Evolutionary conservation across 2,113 vertebrate genomes (phyloP).

Genomic region (Poeciliopsis turrubarensis): DNA sequence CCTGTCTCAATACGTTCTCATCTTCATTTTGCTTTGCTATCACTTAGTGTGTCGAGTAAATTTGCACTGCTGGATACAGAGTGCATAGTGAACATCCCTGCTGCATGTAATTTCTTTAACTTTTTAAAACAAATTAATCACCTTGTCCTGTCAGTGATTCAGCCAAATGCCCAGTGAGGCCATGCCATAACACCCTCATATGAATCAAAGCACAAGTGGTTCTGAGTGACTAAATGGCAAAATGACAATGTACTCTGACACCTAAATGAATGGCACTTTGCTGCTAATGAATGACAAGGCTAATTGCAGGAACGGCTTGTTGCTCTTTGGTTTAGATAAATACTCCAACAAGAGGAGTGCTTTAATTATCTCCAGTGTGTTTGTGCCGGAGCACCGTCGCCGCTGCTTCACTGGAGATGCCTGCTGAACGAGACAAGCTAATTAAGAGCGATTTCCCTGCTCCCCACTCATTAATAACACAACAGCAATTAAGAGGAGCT

Average conservation of each 20-base stretch:
- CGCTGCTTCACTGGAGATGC: constrained; percentile 65
- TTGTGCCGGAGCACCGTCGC: constrained; percentile 79
- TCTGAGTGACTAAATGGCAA: constrained; percentile 50
- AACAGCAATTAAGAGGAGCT: constrained; percentile 97
- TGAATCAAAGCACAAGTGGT: constrained; percentile 22
- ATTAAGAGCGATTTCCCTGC: constrained; percentile 96
- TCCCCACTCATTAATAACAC: constrained; percentile 98
- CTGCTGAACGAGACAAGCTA: constrained; percentile 96
- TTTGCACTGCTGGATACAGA: not conserved
- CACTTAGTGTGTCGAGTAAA: not conserved
- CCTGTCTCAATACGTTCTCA: not conserved
- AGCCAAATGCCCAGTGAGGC: constrained; percentile 3
- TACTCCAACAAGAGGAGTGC: constrained; percentile 93
- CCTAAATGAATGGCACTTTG: constrained; percentile 71
- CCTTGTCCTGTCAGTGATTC: constrained; percentile 9
- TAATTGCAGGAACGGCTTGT: constrained; percentile 84
- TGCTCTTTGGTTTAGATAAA: constrained; percentile 93
- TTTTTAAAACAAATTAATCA: not conserved
- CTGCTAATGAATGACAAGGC: constrained; percentile 76
- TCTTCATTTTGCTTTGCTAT: not conserved
- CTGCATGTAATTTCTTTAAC: not conserved
- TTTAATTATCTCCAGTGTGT: constrained; percentile 96
- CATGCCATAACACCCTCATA: constrained; percentile 8
- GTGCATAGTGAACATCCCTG: not conserved
- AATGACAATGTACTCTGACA: constrained; percentile 60